Percentiles rank a stretch among this genome's conserved stretches.
These are phyloP conservation scores for Halyomorpha halys DNA, from an alignment of 1,140 invertebrate genomes.

Conservation along the genomic window DNA sequence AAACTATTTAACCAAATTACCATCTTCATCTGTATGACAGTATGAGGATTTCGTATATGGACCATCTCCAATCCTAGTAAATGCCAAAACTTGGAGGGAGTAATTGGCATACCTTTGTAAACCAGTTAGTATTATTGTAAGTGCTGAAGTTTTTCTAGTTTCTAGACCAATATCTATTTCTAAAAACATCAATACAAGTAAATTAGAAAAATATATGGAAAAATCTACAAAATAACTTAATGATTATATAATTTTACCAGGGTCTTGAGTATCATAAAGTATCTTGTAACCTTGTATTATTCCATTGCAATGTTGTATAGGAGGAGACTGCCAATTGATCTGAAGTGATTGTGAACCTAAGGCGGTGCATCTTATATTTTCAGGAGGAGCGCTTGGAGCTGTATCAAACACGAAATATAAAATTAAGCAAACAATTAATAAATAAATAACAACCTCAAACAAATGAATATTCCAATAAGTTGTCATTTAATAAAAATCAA, in stretches of 20 bases:
- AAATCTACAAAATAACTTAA: background rate
- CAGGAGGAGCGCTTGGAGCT: conserved; percentile 64
- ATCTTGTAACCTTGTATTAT: conserved; percentile 75
- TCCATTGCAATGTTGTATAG: conserved; percentile 64
- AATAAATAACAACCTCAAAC: too few relatives aligned
- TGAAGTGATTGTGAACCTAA: conserved; percentile 61
- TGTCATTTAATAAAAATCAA: too few relatives aligned
- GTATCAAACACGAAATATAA: background rate
- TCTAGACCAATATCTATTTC: conserved; percentile 29
- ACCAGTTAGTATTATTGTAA: conserved; percentile 54
- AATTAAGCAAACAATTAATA: conserved; percentile 17
- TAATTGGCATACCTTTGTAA: conserved; percentile 87
- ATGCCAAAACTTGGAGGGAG: conserved; percentile 77
- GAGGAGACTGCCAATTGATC: conserved; percentile 73
- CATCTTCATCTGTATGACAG: conserved; percentile 84
- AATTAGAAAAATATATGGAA: background rate
- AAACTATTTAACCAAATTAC: conserved; percentile 40
- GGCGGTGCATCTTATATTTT: conserved; percentile 59
- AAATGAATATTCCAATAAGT: too few relatives aligned
- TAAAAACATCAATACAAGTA: background rate
- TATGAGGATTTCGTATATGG: conserved; percentile 68
- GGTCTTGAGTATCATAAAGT: conserved; percentile 49
- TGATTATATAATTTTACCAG: conserved; percentile 26
- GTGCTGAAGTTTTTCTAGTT: conserved; percentile 50
- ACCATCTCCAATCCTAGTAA: conserved; percentile 79